Base-by-base conservation (phyloP, 2,888 invertebrate species). In the Ligdia adustata region DNA sequence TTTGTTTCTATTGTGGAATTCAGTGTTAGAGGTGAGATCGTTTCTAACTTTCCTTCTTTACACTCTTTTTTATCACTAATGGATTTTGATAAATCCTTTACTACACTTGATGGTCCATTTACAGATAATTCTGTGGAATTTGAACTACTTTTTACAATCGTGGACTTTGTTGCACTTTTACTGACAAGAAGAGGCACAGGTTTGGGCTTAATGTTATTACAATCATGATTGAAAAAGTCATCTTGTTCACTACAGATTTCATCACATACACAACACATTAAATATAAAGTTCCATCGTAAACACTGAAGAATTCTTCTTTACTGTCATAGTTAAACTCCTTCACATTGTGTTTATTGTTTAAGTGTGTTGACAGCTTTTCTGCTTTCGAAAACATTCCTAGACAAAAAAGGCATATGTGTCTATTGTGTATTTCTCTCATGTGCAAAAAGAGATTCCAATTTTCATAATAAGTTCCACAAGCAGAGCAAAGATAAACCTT, bases 361-460 rank as follows among this genome's bases (percentile, higher is more conserved):
- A 97, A 87, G 84, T 97, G 97, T 62, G 94, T 89, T 28, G 95
- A 94, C 26, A 97, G 82, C 68, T 95, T 94, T 64, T 96, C 95
- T 4, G 95, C 94, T 64, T 93, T 93, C 18, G 94, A 93, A 84
- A 96, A 96, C 92, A 96, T 94, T 35, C 95, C 95, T 54, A 96
- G 90, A 75, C 97, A 97, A 81, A 95, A 95, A 38, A 97, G 85
- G 75, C 97, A 97, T 62, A 96, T 94, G 71, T 94, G 95, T 40
- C 95, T 92, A 63, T 94, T 93, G 76, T 97, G 97, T 46, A 94
- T 93, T 69, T 96, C 95, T 40, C 95, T 91, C 93, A 96, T 96
- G 66, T 97, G 97, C 31, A 95, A 80, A 74, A 96, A 96, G 49
- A 96, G 91, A 82, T 96, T 95, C 95, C 96, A 96, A 67, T 95